Evolutionary conservation across 2,888 invertebrate genomes (phyloP), one percentile per base, ranked within the genome.

Genomic region (Dendrolimus houi): DNA sequence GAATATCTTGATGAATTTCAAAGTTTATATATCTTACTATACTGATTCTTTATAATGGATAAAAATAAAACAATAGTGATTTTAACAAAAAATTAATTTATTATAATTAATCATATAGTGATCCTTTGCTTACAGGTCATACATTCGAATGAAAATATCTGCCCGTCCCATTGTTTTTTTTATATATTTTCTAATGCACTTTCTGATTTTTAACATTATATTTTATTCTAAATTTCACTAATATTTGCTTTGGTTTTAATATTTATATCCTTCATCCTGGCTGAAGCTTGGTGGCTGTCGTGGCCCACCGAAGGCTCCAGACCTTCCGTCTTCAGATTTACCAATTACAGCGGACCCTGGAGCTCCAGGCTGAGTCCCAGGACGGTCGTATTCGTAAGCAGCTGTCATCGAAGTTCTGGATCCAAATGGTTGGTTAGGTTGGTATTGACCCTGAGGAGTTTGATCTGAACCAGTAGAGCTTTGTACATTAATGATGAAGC

Each of bases 211-310:
- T 65, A 69, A 64, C 60, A 62, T 63, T 61, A 68, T 67, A 65
- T 67, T 61, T 60, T 14, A 59, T 52, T 52, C 62, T 70, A 67
- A 41, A 3, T 13, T 10, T 9, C 52, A 67, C 71, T 75, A 74
- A 61, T 56, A 62, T 60, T 62, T 66, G 68, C 71, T 85, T 84
- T 79, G 75, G 74, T 75, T 29, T 70, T 77, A 89, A 71, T 90
- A 90, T 63, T 83, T 88, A 72, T 90, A 90, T 56, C 90, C 90
- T 68, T 87, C 87, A 62, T 87, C 79, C 54, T 81, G 70, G 63
- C 74, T 84, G 72, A 86, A 90, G 68, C 87, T 89, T 0, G 90
- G 86, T 1, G 86, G 88, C 56, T 87, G 87, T 17, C 85, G 81
- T n/a, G 88, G 83, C 52, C 80, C 85, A 57, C 77, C 77, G 56